Evolutionary conservation across 2,113 vertebrate genomes (phyloP), one percentile per base, ranked within the genome.

Genomic region (Oplegnathus fasciatus): DNA sequence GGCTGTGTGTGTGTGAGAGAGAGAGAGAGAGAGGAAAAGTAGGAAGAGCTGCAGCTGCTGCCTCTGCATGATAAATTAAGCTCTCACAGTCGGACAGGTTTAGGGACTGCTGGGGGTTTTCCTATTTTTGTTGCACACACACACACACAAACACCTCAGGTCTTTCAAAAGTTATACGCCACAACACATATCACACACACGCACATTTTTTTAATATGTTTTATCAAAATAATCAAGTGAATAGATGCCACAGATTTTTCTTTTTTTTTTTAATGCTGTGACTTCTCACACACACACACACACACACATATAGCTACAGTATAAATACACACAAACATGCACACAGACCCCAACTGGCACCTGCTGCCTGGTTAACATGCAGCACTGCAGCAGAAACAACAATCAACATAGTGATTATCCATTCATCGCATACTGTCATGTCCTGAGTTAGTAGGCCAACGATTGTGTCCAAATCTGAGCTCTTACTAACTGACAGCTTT

Each of bases 1-100:
- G 15, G n/a, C 26, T 75, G 52, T 76, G 62, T 61, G 54, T 62
- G 55, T 75, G 24, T 42, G n/a, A n/a, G n/a, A n/a, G n/a, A n/a
- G n/a, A n/a, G n/a, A n/a, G n/a, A n/a, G n/a, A n/a, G n/a, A n/a
- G n/a, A n/a, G 6, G 34, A 6, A 89, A 85, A 83, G 60, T 70
- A 80, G 85, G 73, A 79, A 87, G 84, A 82, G 87, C 71, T 92
- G 88, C 94, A 94, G 91, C 92, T 94, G 93, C 87, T 93, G 81
- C 89, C 93, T 91, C 94, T 92, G 92, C 92, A 88, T 91, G 91
- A 89, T 89, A 90, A 89, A 90, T 83, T 93, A 94, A 94, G 90
- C 89, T 81, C 76, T 80, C 87, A 70, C 81, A 83, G 87, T 89
- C 28, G 82, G 92, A 88, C 80, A 82, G 88, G 72, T 91, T 88